Conservation (phyloP, 2,113 vertebrate genomes). For the Centrocercus urophasianus region DNA sequence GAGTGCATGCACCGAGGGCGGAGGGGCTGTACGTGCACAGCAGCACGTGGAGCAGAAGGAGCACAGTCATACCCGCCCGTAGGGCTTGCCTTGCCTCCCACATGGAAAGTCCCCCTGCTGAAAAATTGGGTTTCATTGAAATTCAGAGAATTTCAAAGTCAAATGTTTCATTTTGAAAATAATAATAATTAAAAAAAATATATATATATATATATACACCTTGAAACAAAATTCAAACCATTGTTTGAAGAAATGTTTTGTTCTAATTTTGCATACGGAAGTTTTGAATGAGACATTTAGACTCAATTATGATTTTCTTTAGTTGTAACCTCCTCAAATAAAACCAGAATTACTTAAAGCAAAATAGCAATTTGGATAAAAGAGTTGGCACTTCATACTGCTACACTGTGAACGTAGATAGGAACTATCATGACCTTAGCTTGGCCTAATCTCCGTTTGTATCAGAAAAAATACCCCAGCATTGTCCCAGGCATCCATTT, state of each 20-base stretch:
- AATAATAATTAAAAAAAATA: background rate
- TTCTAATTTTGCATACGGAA: background rate
- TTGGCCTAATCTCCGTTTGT: background rate
- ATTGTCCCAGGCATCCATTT: background rate
- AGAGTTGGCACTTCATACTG: background rate
- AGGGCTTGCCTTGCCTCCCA: background rate
- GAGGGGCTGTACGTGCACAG: slow-evolving; percentile 1
- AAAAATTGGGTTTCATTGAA: background rate
- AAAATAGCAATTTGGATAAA: background rate
- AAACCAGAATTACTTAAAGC: background rate
- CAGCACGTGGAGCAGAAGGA: background rate
- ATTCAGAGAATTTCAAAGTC: background rate
- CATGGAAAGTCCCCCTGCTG: background rate
- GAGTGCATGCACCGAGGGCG: background rate
- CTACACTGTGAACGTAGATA: background rate
- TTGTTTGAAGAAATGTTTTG: background rate
- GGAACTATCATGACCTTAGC: background rate
- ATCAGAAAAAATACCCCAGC: background rate
- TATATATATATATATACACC: background rate
- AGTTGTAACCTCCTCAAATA: background rate
- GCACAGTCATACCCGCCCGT: background rate
- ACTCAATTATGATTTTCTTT: background rate
- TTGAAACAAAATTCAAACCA: background rate
- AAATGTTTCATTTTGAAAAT: background rate
- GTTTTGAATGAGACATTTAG: background rate